Conservation (phyloP, 2,113 vertebrate species). For the Gymnorhina tibicen region DNA sequence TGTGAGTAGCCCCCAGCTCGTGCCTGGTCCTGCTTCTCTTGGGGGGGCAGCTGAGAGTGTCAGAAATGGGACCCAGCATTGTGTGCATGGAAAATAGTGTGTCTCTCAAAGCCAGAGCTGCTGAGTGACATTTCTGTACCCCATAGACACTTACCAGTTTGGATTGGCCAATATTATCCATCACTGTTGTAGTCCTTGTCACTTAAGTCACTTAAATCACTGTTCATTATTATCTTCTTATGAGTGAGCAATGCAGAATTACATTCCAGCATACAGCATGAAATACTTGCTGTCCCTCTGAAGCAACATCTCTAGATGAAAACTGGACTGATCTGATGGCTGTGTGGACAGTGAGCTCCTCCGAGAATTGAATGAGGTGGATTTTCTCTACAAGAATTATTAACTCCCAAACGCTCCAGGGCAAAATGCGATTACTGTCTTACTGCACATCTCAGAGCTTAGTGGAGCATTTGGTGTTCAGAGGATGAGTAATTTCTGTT, state of each 20-base stretch:
- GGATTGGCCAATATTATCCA: neutral
- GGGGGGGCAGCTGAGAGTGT: neutral
- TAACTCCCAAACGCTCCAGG: neutral
- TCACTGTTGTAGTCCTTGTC: neutral
- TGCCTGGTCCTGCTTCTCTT: neutral
- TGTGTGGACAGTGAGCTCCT: neutral
- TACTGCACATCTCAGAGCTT: neutral
- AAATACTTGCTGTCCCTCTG: neutral
- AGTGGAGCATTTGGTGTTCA: neutral
- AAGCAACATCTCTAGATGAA: neutral
- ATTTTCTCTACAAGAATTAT: constrained; percentile 15
- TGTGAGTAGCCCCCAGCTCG: neutral
- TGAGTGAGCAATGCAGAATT: neutral
- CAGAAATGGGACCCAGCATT: neutral
- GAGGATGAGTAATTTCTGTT: neutral
- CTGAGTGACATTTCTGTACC: neutral
- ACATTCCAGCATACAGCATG: neutral
- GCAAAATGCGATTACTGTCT: neutral
- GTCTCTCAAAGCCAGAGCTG: neutral
- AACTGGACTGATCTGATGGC: neutral
- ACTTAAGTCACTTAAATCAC: neutral
- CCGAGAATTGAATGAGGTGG: neutral
- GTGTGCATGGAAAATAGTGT: neutral
- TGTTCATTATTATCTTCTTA: neutral
- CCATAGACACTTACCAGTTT: accelerated